Percentiles rank a stretch among this genome's conserved stretches.
phyloP scores from a whole-genome alignment of 2,113 vertebrate species.

The Leucoraja erinaceus region DNA sequence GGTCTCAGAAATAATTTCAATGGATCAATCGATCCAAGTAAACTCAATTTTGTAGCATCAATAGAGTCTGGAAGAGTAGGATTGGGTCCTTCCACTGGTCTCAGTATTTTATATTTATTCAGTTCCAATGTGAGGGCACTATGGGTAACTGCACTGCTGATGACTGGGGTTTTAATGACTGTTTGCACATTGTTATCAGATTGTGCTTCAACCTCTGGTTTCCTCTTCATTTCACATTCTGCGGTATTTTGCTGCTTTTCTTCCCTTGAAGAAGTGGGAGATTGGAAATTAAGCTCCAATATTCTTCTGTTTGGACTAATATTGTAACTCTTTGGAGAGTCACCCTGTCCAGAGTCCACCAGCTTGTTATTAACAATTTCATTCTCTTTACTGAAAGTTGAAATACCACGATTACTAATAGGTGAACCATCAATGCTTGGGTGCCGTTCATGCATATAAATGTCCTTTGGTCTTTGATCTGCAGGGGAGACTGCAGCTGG shows the following conservation, averaged over 20 bases:
- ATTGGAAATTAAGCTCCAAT: background rate
- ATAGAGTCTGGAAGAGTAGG: conserved; percentile 16
- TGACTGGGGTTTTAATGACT: no score
- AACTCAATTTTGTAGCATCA: background rate
- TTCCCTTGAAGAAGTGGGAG: background rate
- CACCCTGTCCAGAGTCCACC: background rate
- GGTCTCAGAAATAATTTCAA: conserved; percentile 46
- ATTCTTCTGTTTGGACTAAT: background rate
- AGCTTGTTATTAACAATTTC: background rate
- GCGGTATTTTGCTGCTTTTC: background rate
- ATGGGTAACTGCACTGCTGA: background rate
- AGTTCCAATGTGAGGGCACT: conserved; percentile 22
- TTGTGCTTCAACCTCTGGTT: background rate
- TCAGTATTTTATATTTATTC: conserved; percentile 59
- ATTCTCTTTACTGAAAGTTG: background rate
- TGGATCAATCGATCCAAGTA: background rate
- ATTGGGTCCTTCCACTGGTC: conserved; percentile 23
- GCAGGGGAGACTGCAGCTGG: background rate
- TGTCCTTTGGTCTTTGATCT: background rate
- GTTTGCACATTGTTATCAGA: background rate
- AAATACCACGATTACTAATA: background rate
- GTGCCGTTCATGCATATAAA: background rate
- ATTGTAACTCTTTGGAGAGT: background rate
- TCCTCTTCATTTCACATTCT: conserved; percentile 32
- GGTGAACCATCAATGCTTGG: background rate